Base-by-base conservation (phyloP, 2,797 vertebrate genomes). In the Crenuchus spilurus region DNA sequence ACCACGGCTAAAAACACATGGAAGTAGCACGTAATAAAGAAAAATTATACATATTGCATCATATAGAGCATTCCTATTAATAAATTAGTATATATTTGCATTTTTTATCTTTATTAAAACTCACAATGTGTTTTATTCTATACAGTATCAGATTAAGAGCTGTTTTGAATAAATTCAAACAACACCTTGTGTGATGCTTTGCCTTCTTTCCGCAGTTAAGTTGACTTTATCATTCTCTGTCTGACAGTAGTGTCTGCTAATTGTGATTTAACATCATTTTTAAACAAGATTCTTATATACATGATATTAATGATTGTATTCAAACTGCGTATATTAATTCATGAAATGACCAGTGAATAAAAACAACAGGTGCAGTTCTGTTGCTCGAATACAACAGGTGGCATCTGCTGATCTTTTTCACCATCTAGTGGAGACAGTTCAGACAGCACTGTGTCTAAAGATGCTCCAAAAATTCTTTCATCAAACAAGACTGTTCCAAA, bases 1-100 rank as follows among this genome's bases (percentile, higher is more conserved):
- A 91, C 90, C 75, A 90, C 94, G 66, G 91, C 93, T 73, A 97
- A 94, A 88, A 82, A 92, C 54, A 81, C 91, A 51, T 91, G 92
- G 80, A 97, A 91, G 88, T 93, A 77, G 87, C 2, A 28, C 41
- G 11, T 4, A 42, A 3, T 42, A 14, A 5, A 42, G 7, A 31
- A 18, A n/a, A 7, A 57, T 57, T 10, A 9, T 57, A n/a, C n/a
- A n/a, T 16, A 57, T 33, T n/a, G 11, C 26, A n/a, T n/a, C 24
- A 39, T 28, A 16, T n/a, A 22, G 22, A 13, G 20, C 61, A 42
- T 14, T 51, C 20, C 13, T 35, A n/a, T n/a, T n/a, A 28, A 54
- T 33, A 42, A n/a, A 35, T 20, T 2, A 61, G 11, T 69, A 22
- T 51, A 18, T 48, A 24, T 35, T 24, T 41, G 14, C 20, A 16